Conservation (phyloP, 2,113 vertebrate species). For the Dicaeum eximium region DNA sequence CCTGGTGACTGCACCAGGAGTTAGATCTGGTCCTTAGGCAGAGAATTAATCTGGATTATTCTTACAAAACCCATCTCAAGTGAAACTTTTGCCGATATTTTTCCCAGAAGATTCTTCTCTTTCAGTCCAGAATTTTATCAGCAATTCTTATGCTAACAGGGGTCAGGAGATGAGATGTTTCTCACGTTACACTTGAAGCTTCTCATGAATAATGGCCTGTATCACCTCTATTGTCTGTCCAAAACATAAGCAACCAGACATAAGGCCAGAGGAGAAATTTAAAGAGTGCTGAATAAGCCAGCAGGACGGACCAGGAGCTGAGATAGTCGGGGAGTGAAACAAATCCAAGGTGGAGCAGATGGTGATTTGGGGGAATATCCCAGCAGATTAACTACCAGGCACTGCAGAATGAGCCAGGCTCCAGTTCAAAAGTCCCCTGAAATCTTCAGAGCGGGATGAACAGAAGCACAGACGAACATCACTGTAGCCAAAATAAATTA, state of each 20-base stretch:
- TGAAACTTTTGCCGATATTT: constrained; percentile 55
- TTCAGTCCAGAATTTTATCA: constrained; percentile 78
- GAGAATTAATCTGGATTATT: constrained; percentile 14
- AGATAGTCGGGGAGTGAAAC: constrained; percentile 28
- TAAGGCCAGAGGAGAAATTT: constrained; percentile 81
- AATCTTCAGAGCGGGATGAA: constrained; percentile 41
- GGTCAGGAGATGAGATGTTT: constrained; percentile 93
- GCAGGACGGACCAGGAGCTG: constrained; percentile 66
- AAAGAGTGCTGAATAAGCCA: constrained; percentile 79
- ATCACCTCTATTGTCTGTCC: constrained; percentile 83
- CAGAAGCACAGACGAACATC: constrained; percentile 26
- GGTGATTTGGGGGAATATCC: constrained; percentile 37
- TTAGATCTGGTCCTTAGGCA: neutral
- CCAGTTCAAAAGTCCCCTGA: constrained; percentile 44
- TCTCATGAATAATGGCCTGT: constrained; percentile 77
- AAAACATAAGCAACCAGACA: constrained; percentile 77
- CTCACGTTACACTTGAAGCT: constrained; percentile 90
- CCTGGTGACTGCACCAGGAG: neutral
- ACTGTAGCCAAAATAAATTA: constrained; percentile 61
- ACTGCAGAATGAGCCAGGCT: constrained; percentile 27
- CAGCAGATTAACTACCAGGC: constrained; percentile 34
- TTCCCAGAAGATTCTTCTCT: constrained; percentile 72
- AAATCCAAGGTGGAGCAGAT: constrained; percentile 66
- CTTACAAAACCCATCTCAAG: constrained; percentile 40
- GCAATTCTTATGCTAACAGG: constrained; percentile 91